Evolutionary conservation across 2,797 vertebrate genomes (phyloP), one percentile per base, ranked within the genome.

Genomic region (Melanotaenia trifasciata): DNA sequence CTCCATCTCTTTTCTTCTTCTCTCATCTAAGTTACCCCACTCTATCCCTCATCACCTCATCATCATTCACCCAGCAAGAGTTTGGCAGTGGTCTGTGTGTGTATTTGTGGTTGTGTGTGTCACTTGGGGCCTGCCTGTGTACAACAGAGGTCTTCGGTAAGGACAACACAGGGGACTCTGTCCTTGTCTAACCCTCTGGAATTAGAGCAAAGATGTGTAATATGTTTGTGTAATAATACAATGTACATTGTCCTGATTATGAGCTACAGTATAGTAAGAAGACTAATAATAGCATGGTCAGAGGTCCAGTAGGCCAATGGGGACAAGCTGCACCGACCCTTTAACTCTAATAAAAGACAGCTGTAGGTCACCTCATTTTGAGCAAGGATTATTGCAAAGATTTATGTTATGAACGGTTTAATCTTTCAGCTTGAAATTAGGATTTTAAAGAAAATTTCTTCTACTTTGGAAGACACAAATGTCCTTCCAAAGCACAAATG

Each of bases 131-230:
- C 61, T 3, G 63, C 57, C 74, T 64, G 76, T 86, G 82, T 89
- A 88, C 71, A 80, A 81, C 84, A 83, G 72, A 90, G 90, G 89
- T 88, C 89, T 87, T 83, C 71, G 30, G 75, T 84, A 91, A 91
- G 88, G 92, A 89, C 91, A 90, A 79, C 90, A 90, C 85, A 72
- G 72, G 89, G 87, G 88, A 91, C 88, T 83, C 70, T 91, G 90
- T 91, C 92, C 90, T 90, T 90, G 87, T 81, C 72, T 85, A 72
- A 89, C 81, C 82, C 85, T 58, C 80, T 81, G 78, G 79, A 91
- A 90, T 89, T 89, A 82, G 86, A 81, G 70, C 83, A 88, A 69
- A 69, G 47, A 43, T 50, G 58, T 67, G 40, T 51, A 38, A 51
- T 60, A 58, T 53, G 51, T 75, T 36, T 58, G 28, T 72, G 47